Conservation (phyloP, 2,113 vertebrate genomes). For the Xenopus tropicalis region DNA sequence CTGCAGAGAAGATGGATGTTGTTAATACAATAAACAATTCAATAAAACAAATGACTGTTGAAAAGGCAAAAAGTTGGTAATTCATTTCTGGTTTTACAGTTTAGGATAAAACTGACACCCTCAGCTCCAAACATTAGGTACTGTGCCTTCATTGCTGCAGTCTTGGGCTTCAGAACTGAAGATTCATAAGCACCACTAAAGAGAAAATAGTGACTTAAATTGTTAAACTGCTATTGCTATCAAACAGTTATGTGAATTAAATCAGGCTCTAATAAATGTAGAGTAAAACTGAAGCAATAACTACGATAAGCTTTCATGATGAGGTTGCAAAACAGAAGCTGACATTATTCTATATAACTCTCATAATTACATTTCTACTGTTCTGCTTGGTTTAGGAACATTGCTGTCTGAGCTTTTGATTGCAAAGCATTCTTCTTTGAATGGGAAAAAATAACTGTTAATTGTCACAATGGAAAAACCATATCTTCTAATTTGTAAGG, state of each 20-base stretch:
- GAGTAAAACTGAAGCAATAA: not conserved
- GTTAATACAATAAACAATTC: too few relatives aligned
- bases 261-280: not conserved
- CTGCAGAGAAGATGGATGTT: too few relatives aligned
- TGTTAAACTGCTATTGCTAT: constrained; percentile 1
- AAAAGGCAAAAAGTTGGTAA: too few relatives aligned
- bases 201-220: not conserved
- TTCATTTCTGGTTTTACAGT: too few relatives aligned
- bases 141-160: too few relatives aligned
- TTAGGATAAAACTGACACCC: too few relatives aligned
- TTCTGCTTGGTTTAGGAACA: not conserved
- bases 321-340: not conserved
- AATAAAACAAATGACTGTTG: too few relatives aligned
- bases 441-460: too few relatives aligned
- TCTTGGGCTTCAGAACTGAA: not conserved
- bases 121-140: too few relatives aligned
- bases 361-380: not conserved
- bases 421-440: not conserved
- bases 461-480: too few relatives aligned
- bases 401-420: not conserved
- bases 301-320: constrained; percentile 2
- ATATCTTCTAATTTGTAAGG: too few relatives aligned
- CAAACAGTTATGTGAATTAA: constrained; percentile 1
- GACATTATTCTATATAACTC: not conserved
- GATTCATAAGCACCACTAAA: not conserved